Conservation (phyloP, 1,140 invertebrate genomes). For the Magallana angulata region DNA sequence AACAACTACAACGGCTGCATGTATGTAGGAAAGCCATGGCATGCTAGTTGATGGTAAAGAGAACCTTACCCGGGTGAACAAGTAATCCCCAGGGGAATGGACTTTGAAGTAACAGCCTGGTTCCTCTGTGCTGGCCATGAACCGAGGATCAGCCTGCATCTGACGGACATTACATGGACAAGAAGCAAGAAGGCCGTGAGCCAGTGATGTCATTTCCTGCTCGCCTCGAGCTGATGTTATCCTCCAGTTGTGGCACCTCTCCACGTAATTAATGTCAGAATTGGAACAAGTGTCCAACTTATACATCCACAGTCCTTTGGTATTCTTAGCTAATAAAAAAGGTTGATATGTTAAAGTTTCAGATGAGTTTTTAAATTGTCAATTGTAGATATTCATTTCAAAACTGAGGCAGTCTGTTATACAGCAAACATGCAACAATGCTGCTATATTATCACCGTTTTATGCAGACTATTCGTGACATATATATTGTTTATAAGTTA, state of each 20-base stretch:
- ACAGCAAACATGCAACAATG: no score
- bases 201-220: background rate
- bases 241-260: conserved; percentile 14
- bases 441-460: no score
- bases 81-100: background rate
- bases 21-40: background rate
- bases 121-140: background rate
- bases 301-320: conserved; percentile 26
- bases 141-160: background rate
- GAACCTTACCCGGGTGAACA: background rate
- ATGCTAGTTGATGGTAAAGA: no score
- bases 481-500: no score
- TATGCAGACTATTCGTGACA: no score
- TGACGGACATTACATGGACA: conserved; percentile 9
- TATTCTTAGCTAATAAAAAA: conserved; percentile 7
- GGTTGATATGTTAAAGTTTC: no score
- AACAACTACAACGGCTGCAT: background rate
- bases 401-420: no score
- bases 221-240: background rate
- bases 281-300: conserved; percentile 34
- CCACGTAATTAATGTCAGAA: conserved; percentile 7
- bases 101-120: conserved; percentile 34
- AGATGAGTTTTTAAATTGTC: no score
- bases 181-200: background rate
- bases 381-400: no score